A percentile compares a stretch with the other conserved stretches of the same genome.
These are phyloP conservation scores for Epizoanthus fatuus DNA, from an alignment of 92 coral and sea anemone species.

Conservation along the genomic window DNA sequence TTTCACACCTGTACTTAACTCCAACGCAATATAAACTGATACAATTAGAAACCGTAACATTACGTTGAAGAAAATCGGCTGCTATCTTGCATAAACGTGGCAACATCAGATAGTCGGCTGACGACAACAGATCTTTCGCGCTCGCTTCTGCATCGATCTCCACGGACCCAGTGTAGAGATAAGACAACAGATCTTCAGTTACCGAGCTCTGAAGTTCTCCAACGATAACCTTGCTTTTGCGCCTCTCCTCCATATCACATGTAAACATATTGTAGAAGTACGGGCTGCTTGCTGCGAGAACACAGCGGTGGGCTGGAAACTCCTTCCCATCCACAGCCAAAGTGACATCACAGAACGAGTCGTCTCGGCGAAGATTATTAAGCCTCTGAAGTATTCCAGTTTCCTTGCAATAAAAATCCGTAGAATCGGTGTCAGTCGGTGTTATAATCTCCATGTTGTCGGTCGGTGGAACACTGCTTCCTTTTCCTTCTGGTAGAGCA, in stretches of 20 bases:
- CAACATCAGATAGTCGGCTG: conserved; percentile 80
- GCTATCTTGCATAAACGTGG: conserved; percentile 70
- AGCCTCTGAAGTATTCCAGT: neutral
- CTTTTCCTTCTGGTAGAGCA: too few relatives aligned
- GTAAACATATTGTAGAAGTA: conserved; percentile 80
- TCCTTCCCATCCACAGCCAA: conserved; percentile 64
- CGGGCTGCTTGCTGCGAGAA: conserved; percentile 86
- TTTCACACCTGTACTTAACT: conserved; percentile 74
- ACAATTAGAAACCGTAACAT: conserved; percentile 81
- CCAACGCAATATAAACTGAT: conserved; percentile 78
- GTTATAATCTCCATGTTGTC: neutral
- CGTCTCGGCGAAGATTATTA: conserved; percentile 74
- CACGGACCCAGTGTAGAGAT: conserved; percentile 78
- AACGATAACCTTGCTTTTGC: conserved; percentile 64
- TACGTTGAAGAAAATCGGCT: conserved; percentile 69
- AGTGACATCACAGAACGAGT: conserved; percentile 74
- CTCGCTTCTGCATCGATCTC: conserved; percentile 41
- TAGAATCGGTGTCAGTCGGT: neutral
- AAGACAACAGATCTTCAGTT: conserved; percentile 72
- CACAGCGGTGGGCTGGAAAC: conserved; percentile 79
- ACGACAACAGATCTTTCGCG: conserved; percentile 72
- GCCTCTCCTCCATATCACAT: conserved; percentile 80
- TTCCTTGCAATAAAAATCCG: neutral
- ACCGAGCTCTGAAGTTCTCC: conserved; percentile 69
- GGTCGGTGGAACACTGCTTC: neutral